These are phyloP conservation scores for Miniopterus natalensis DNA, from an alignment of 2,113 vertebrate species.

Conservation along the genomic window DNA sequence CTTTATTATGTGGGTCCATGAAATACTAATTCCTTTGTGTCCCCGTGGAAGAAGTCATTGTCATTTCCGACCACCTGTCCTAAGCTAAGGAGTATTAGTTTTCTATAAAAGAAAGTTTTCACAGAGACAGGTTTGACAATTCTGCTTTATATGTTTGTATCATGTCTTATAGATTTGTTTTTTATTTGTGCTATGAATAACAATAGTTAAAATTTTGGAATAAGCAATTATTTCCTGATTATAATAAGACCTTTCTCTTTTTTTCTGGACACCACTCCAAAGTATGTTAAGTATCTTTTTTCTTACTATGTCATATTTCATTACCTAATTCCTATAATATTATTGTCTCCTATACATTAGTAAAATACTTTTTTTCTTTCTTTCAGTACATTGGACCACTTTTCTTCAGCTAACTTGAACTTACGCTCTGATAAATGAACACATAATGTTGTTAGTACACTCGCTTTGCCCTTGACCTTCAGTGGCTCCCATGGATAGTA, in stretches of 20 bases:
- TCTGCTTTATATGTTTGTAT: background rate
- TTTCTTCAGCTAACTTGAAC: constrained; percentile 55
- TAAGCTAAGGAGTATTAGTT: background rate
- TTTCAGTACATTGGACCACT: constrained; percentile 43
- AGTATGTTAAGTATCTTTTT: background rate
- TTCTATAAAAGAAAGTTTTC: background rate
- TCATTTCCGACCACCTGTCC: background rate
- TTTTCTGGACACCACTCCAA: background rate
- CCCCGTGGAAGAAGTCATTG: background rate
- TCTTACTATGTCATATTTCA: background rate
- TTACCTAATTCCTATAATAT: background rate
- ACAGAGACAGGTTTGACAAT: background rate
- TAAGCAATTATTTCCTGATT: constrained; percentile 40
- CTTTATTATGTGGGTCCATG: background rate
- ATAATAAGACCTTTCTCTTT: background rate
- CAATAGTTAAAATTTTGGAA: background rate
- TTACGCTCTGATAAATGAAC: constrained; percentile 15
- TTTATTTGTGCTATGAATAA: background rate
- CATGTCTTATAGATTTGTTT: background rate
- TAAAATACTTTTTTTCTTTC: constrained; percentile 48
- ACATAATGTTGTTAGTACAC: background rate
- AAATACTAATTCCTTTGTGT: constrained; percentile 25
- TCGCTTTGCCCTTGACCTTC: constrained; percentile 73
- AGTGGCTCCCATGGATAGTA: constrained; percentile 8
- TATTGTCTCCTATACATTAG: background rate